Evolutionary conservation across 2,113 vertebrate species (phyloP).

Genomic region (Tyto alba): DNA sequence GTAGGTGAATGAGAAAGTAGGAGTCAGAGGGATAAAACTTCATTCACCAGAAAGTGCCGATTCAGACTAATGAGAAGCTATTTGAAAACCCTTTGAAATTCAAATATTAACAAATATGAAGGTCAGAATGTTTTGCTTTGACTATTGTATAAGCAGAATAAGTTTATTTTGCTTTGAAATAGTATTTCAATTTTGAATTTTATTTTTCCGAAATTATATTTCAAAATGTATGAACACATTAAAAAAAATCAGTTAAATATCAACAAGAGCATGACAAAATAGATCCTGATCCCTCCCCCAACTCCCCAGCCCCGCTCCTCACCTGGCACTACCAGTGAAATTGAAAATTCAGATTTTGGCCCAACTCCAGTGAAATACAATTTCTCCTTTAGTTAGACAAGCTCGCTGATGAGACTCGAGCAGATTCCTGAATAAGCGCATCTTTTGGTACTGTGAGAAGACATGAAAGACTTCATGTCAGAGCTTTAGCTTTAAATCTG

Average conservation of each 20-base stretch:
- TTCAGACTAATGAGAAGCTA: neutral
- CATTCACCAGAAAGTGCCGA: neutral
- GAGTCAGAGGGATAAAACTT: neutral
- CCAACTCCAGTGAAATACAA: neutral
- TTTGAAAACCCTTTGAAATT: neutral
- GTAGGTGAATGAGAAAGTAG: neutral
- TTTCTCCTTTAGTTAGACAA: neutral
- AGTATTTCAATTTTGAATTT: neutral
- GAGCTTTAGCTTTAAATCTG: neutral
- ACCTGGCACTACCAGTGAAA: neutral
- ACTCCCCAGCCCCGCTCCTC: accelerated
- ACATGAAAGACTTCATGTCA: neutral
- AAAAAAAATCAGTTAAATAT: neutral
- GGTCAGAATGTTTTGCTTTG: neutral
- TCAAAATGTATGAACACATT: neutral
- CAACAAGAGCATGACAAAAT: neutral
- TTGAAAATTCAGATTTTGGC: neutral
- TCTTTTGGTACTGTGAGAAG: neutral
- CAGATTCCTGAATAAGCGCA: neutral
- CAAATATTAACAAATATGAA: neutral
- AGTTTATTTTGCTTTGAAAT: neutral
- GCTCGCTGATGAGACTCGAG: neutral
- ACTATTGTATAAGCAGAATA: neutral
- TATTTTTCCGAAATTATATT: neutral
- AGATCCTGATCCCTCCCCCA: neutral